A percentile compares a stretch with the other conserved stretches of the same genome.
These are phyloP conservation scores for Drosophila melanica DNA, from an alignment of 1,140 invertebrate species.

Conservation along the genomic window DNA sequence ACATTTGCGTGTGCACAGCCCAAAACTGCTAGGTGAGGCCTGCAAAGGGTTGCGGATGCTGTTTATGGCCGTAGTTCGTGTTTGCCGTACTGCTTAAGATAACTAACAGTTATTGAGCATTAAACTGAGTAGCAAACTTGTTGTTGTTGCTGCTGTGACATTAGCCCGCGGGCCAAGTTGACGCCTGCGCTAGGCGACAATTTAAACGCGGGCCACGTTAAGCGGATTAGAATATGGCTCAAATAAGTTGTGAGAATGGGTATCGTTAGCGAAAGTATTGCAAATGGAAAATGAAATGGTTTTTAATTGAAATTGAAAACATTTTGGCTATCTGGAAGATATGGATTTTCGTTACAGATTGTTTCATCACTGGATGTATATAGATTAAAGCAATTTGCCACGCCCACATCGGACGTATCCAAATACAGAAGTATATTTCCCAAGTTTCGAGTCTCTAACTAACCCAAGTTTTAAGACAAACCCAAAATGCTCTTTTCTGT, in stretches of 20 bases:
- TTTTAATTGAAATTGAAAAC: conserved; percentile 53
- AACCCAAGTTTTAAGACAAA: no score
- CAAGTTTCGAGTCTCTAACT: no score
- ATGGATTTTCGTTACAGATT: no score
- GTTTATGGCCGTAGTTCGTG: conserved; percentile 35
- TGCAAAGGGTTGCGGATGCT: conserved; percentile 1
- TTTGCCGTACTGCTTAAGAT: conserved; percentile 68
- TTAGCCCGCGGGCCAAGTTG: conserved; percentile 48
- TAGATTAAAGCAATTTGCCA: no score
- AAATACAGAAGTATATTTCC: no score
- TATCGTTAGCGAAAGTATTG: conserved; percentile 17
- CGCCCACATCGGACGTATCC: no score
- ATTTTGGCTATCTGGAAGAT: neutral
- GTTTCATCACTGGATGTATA: no score
- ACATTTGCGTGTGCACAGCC: conserved; percentile 56
- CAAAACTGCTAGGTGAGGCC: neutral
- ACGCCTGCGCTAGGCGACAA: conserved; percentile 68
- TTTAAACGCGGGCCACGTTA: conserved; percentile 49
- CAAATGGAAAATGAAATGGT: neutral
- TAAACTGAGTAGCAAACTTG: conserved; percentile 24
- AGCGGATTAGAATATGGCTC: conserved; percentile 57
- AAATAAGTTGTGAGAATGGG: no score
- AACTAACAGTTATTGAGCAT: conserved; percentile 52
- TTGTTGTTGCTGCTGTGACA: conserved; percentile 10
- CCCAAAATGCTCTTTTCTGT: no score